Base-by-base conservation (phyloP, 2,797 vertebrate species). In the Periophthalmus magnuspinnatus region DNA sequence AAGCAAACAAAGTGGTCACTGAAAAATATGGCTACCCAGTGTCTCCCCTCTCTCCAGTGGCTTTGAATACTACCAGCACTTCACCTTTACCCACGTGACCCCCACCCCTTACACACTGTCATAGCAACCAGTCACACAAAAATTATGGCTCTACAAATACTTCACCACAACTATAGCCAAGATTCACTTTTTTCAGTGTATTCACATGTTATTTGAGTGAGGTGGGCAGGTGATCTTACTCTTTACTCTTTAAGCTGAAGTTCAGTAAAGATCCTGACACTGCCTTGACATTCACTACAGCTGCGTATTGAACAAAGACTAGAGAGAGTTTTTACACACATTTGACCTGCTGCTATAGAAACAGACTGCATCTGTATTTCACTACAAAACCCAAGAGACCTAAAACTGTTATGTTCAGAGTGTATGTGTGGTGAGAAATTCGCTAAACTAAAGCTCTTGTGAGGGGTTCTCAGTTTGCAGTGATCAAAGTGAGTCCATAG, bases 311-410 rank as follows among this genome's bases (percentile, higher is more conserved):
- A 58, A 7, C 24, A 58, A 58, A 34, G 32, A 6, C 57, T 10
- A 19, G 57, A n/a, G 32, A 11, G 57, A 28, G 28, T 28, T 59
- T 59, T 57, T 57, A 32, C 55, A 57, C 55, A 32, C 55, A 17
- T 32, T 57, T 59, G 57, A 60, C 32, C 16, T 34, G 58, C 17
- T 60, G 32, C 57, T 34, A 59, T 57, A 60, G 58, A 60, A 34
- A 60, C 58, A 19, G 33, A 60, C 32, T 36, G 28, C 50, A 21
- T 19, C n/a, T 57, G 56, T 57, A 57, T 32, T 60, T 60, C 32
- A 59, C 57, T 1, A 3, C 58, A 34, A n/a, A 60, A 17, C 32
- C 60, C 16, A 2, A 36, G 13, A 60, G 32, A 60, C 58, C 3
- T 60, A 10, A 60, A 60, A n/a, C 16, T 32, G 11, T 5, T 36